Base-by-base conservation (phyloP, 2,113 vertebrate species). In the Calonectris borealis region DNA sequence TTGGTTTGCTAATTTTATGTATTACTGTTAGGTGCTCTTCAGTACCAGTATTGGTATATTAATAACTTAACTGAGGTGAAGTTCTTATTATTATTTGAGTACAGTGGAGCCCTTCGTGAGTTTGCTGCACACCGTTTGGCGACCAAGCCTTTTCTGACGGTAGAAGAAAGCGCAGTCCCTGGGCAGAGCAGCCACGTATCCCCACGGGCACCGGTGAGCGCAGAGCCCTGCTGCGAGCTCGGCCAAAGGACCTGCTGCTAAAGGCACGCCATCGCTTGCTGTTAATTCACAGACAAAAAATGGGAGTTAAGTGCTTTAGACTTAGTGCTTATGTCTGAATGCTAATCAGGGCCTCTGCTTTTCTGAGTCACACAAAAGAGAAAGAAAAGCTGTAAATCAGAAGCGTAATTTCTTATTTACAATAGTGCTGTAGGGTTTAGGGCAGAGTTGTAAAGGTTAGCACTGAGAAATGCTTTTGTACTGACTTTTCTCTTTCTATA, bases 181-280 rank as follows among this genome's bases (percentile, higher is more conserved):
- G 21, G 29, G 38, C 62, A 71, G 15, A 52, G 27, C 36, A 81
- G 81, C 19, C 58, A 15, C 7, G 0, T 32, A 12, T 15, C 27
- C 51, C 1, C 1, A 26, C 1, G 2, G 32, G 34, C 42, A 36
- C 48, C 6, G 5, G 4, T 32, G 52, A n/a, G 40, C 2, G 0
- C 34, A 54, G 42, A 51, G 36, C n/a, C 38, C 51, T 46, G 27
- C 49, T 83, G 61, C 4, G 3, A 85, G 68, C 55, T 60, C 61
- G 79, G 26, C 68, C 48, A 40, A 73, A 84, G 73, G 46, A 34
- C 26, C 57, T 42, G 38, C 81, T 78, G 58, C 61, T 79, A 27
- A 58, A 64, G 11, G 11, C 15, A 0, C 38, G 64, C 51, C 42
- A 22, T 7, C 0, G 0, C 46, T 66, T 62, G 3, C 58, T 66